Base-by-base conservation (phyloP, 2,113 vertebrate species). In the Smithornis capensis region DNA sequence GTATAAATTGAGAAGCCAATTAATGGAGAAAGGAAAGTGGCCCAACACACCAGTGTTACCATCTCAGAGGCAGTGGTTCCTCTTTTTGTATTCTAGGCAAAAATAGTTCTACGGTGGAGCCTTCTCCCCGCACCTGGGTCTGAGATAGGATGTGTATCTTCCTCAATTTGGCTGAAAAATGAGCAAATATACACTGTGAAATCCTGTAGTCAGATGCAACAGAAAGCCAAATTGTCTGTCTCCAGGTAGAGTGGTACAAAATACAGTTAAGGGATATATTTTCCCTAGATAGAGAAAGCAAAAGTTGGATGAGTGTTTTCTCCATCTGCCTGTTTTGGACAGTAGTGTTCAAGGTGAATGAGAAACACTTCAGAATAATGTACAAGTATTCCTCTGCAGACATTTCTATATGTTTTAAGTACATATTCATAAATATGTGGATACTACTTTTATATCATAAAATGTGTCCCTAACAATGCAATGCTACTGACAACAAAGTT, bases 221-320 rank as follows among this genome's bases (percentile, higher is more conserved):
- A 93, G 62, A 65, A 93, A 86, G 52, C 37, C 87, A 92, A 93
- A 92, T 64, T 70, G 17, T 80, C 55, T 89, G 78, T 92, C 78
- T 94, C 29, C 31, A 87, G 92, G 62, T 74, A 95, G 67, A 40
- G 28, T 45, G 76, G 52, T 81, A 64, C 21, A 81, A 96, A 95
- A 85, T 22, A 38, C 9, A 74, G 56, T 56, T 74, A 56, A 90
- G 40, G 14, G 63, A 78, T 52, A n/a, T 3, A 7, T 91, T 97
- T 97, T 91, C 53, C 28, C 44, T 42, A 47, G 64, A 59, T 29
- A 90, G 84, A 40, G 40, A 87, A 95, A 87, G 71, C 27, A 81
- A 73, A 96, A 89, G 21, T 76, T 84, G 73, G 92, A 68, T 19
- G 23, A 70, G 14, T 1, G 3, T 70, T 92, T 55, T 22, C 57